Evolutionary conservation across 1,140 invertebrate genomes (phyloP).

Genomic region (Hycleus phaleratus): DNA sequence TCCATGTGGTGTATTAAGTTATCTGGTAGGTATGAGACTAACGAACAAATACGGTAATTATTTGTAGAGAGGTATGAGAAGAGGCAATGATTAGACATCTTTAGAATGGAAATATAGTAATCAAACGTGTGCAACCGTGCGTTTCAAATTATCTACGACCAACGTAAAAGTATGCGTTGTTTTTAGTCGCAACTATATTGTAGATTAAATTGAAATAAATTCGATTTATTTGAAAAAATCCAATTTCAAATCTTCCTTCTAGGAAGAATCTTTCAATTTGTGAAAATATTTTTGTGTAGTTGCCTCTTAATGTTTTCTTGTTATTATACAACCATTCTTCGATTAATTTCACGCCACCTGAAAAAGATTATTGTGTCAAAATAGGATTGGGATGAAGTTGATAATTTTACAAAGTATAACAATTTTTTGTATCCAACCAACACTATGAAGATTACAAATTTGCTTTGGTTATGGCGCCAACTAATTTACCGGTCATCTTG

Average conservation of each 20-base stretch:
- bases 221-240: too few species aligned
- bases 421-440: neutral
- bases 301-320: too few species aligned
- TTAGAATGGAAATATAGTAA: conserved; percentile 15
- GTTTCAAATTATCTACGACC: conserved; percentile 4
- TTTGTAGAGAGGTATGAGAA: conserved; percentile 1
- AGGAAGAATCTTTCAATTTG: too few species aligned
- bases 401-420: conserved; percentile 6
- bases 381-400: conserved; percentile 8
- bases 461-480: conserved; percentile 6
- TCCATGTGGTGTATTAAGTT: conserved; percentile 6
- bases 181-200: too few species aligned
- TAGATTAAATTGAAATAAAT: too few species aligned
- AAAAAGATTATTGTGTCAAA: conserved; percentile 13
- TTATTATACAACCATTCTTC: neutral
- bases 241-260: too few species aligned
- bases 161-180: neutral
- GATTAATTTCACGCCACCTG: conserved; percentile 12
- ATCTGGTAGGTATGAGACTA: conserved; percentile 1
- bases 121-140: conserved; percentile 14
- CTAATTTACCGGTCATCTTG: neutral
- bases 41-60: conserved; percentile 13
- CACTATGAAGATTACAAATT: conserved; percentile 7
- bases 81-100: conserved; percentile 14
- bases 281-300: too few species aligned